phyloP scores from a whole-genome alignment of 2,888 invertebrate species.

The Agriopis leucophaearia region DNA sequence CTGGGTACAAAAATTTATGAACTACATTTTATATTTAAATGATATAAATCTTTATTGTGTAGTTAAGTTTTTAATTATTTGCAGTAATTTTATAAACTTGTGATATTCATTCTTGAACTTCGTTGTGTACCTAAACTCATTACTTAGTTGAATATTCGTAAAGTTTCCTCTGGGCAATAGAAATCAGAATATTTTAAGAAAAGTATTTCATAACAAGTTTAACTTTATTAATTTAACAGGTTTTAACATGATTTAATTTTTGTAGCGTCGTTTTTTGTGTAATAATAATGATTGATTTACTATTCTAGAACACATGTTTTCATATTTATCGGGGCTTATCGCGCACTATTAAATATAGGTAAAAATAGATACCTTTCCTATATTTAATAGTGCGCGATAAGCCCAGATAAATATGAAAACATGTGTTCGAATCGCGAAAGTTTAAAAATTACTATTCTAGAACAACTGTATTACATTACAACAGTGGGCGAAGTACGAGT shows the following conservation, averaged over 20 bases:
- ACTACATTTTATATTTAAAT: background rate
- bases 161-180: constrained; percentile 46
- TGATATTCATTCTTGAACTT: constrained; percentile 49
- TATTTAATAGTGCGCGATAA: too few species aligned
- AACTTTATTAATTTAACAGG: constrained; percentile 39
- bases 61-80: constrained; percentile 4
- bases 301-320: too few species aligned
- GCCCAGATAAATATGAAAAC: too few species aligned
- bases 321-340: too few species aligned
- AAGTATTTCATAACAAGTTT: constrained; percentile 42
- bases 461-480: too few species aligned
- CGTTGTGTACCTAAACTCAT: constrained; percentile 49
- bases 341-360: too few species aligned
- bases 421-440: too few species aligned
- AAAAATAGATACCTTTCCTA: too few species aligned
- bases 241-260: constrained; percentile 15
- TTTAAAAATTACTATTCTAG: too few species aligned
- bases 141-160: constrained; percentile 53
- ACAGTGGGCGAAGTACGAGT: too few species aligned
- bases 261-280: too few species aligned
- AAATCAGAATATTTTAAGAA: constrained; percentile 47
- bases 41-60: constrained; percentile 6
- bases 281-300: too few species aligned
- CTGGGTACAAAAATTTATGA: background rate
- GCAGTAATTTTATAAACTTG: constrained; percentile 43